These are phyloP conservation scores for Periphyllus acericola DNA, from an alignment of 2,888 invertebrate genomes.

Conservation along the genomic window DNA sequence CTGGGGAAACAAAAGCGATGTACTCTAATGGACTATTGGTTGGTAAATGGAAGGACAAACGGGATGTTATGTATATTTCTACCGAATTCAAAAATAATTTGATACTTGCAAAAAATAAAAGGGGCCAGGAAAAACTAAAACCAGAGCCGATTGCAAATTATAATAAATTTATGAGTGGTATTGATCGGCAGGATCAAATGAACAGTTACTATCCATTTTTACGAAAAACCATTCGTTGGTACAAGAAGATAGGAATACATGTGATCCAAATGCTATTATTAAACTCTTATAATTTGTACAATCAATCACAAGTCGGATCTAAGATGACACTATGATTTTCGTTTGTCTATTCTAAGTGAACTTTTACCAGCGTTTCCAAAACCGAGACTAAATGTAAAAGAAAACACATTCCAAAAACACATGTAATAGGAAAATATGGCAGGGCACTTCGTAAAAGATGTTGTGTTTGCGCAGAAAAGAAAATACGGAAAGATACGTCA, in stretches of 20 bases:
- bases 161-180: constrained; percentile 62
- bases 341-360: background rate
- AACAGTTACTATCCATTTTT: constrained; percentile 31
- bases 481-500: background rate
- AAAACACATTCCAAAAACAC: background rate
- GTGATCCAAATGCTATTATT: too few species aligned
- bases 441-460: background rate
- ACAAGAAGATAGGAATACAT: constrained; percentile 1
- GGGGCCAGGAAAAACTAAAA: constrained; percentile 60
- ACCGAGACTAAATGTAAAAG: background rate
- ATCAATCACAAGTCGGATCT: too few species aligned
- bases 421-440: background rate
- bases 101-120: background rate
- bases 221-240: background rate
- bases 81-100: constrained; percentile 23
- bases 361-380: background rate
- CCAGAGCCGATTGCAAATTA: constrained; percentile 64
- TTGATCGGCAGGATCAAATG: constrained; percentile 3
- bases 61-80: constrained; percentile 13
- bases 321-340: background rate
- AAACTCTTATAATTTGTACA: too few species aligned
- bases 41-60: constrained; percentile 40
- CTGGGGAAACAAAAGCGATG: background rate
- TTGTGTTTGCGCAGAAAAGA: background rate
- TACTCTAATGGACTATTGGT: background rate